A percentile compares a stretch with the other conserved stretches of the same genome.
Evolutionary conservation across 2,888 invertebrate species (phyloP).

Genomic region (Ochropleura plecta): DNA sequence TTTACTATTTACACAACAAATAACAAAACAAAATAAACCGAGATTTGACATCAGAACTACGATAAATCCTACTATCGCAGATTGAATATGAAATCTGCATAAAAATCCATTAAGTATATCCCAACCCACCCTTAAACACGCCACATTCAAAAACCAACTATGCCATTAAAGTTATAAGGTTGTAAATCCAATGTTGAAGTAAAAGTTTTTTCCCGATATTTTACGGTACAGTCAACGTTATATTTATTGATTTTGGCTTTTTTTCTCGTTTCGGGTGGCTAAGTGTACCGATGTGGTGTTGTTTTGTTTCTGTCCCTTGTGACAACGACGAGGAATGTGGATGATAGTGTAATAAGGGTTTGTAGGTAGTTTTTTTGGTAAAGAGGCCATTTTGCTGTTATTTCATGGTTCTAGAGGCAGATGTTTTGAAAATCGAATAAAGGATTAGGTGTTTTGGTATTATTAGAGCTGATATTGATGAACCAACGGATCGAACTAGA

Average conservation of each 20-base stretch:
- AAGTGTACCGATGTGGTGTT: slow-evolving; percentile 55
- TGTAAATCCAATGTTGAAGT: neutral
- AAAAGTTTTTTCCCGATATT: slow-evolving; percentile 41
- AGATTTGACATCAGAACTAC: slow-evolving; percentile 66
- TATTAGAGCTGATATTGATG: too few relatives aligned
- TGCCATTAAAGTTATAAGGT: slow-evolving; percentile 21
- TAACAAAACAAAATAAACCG: slow-evolving; percentile 42
- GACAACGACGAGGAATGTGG: slow-evolving; percentile 15
- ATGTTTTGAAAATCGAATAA: neutral
- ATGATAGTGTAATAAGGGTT: slow-evolving; percentile 19
- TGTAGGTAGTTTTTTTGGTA: neutral
- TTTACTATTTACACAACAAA: slow-evolving; percentile 32
- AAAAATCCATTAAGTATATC: slow-evolving; percentile 70
- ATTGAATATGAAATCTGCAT: slow-evolving; percentile 83
- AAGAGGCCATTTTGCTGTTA: neutral
- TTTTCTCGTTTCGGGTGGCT: slow-evolving; percentile 54
- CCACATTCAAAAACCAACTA: slow-evolving; percentile 16
- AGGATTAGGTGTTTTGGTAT: too few relatives aligned
- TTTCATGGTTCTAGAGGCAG: neutral
- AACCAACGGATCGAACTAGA: too few relatives aligned
- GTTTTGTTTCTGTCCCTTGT: slow-evolving; percentile 53
- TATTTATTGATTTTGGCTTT: slow-evolving; percentile 68
- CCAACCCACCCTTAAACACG: slow-evolving; percentile 19
- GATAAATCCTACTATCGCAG: slow-evolving; percentile 79
- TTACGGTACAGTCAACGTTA: slow-evolving; percentile 47